Base-by-base conservation (phyloP, 1,140 invertebrate genomes). In the Artemia franciscana region DNA sequence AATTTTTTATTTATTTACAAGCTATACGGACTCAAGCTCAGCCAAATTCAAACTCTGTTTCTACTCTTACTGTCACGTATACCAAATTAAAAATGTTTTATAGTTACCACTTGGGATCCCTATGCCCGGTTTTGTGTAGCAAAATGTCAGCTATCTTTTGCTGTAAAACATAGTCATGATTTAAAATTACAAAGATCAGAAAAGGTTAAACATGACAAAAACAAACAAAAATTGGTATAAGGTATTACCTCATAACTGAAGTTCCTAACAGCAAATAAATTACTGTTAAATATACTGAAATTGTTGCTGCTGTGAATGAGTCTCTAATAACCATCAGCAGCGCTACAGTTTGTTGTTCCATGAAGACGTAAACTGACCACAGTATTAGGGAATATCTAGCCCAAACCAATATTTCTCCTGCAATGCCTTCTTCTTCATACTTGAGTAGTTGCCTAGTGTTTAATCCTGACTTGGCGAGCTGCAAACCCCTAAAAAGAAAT, bases 341-440 rank as follows among this genome's bases (percentile, higher is more conserved):
- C 0, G 84, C 82, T 26, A 91, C 81, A 0, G 86, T 82, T 64
- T 89, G 80, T 69, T 92, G 88, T 69, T 93, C 88, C 0, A 85
- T 81, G 62, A 88, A 82, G 0, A 88, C 77, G 61, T 70, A 73
- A n/a, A 71, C 67, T 5, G 69, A 67, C 74, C 73, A 74, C 0
- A 92, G 73, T 0, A 82, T 78, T 0, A 73, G 75, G 4, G 77
- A 74, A 64, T 84, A 80, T 68, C 79, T 79, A 1, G 79, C 26
- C 70, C 76, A 82, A 63, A 15, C 21, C 63, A 30, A 61, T 12
- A 58, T 24, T 21, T 21, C 60, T 21, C n/a, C 9, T 25, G 9
- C n/a, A 21, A n/a, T 12, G n/a, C 21, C 21, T 5, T 79, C 75
- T 59, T 75, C 18, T 18, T 56, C 24, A 57, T 51, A 51, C 39